These are phyloP conservation scores for Tenthredo notha DNA, from an alignment of 2,888 invertebrate genomes.

Conservation along the genomic window DNA sequence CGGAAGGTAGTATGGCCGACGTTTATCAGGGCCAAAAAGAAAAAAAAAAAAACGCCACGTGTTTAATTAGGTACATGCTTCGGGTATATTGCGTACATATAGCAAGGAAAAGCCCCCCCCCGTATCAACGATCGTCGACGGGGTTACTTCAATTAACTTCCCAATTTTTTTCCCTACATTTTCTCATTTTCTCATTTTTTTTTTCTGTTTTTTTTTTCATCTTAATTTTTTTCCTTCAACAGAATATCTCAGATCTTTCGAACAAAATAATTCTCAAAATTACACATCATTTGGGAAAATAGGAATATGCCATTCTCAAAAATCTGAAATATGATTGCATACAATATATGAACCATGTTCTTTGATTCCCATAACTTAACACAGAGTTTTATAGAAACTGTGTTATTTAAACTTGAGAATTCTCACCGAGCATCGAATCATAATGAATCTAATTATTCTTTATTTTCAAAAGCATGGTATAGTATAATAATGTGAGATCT, in stretches of 20 bases:
- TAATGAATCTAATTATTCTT: no score
- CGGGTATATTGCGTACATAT: constrained; percentile 5
- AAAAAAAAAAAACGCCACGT: background rate
- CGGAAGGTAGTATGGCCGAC: background rate
- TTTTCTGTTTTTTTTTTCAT: background rate
- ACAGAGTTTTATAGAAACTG: background rate
- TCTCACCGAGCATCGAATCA: no score
- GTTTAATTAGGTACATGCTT: constrained; percentile 16
- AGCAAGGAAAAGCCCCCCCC: background rate
- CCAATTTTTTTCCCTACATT: background rate
- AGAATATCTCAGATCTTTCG: background rate
- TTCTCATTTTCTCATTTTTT: background rate
- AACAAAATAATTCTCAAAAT: background rate
- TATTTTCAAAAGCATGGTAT: no score
- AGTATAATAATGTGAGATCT: no score
- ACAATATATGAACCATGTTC: background rate
- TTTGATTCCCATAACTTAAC: background rate
- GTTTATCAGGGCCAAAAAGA: background rate
- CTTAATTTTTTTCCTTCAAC: background rate
- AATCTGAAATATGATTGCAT: background rate
- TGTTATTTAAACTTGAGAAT: background rate
- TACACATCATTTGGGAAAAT: background rate
- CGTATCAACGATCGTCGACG: background rate
- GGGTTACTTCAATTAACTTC: background rate
- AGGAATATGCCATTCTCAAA: background rate